Evolutionary conservation across 1,140 invertebrate species (phyloP), one percentile per base, ranked within the genome.

Genomic region (Dendroctonus ponderosae): DNA sequence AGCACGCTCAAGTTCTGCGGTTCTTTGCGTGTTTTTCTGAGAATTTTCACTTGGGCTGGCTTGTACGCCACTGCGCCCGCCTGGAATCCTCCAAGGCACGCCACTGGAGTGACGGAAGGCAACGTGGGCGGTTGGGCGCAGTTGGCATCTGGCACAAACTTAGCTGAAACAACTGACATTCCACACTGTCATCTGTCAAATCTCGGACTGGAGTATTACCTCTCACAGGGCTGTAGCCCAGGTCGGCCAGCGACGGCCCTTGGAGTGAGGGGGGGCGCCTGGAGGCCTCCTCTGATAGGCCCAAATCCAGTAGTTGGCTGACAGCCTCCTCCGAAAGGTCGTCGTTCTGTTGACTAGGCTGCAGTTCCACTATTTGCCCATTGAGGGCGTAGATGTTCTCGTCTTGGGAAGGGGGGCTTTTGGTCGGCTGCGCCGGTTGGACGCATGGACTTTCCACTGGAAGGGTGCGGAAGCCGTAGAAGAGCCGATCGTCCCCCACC

Each of bases 341-440:
- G 53, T 67, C 62, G 11, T 7, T 7, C n/a, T 26, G 11, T 39
- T 56, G 52, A 59, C 52, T 15, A 7, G 42, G 42, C 50, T 76
- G 75, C 67, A 76, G 57, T 70, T 76, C 75, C 14, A 76, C 75
- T 41, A 76, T 67, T 66, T 72, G 58, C 6, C 73, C 73, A 52
- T 75, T 73, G 7, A 71, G 15, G 7, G 52, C 69, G 59, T 71
- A 71, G 7, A 76, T 46, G 39, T 64, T 68, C 48, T 72, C 73
- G 26, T 26, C 26, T 65, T 74, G 71, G 5, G 73, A 71, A 39
- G 73, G 61, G 9, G 69, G 52, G 9, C 62, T 40, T 53, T 52
- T 62, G 8, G 43, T 2, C 43, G 4, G 1, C 43, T 46, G 12
- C 12, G 43, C 12, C 26, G 26, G 26, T 26, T 12, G 2, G 43